phyloP scores from a whole-genome alignment of 2,888 invertebrate genomes.

The Hyposoter didymator region DNA sequence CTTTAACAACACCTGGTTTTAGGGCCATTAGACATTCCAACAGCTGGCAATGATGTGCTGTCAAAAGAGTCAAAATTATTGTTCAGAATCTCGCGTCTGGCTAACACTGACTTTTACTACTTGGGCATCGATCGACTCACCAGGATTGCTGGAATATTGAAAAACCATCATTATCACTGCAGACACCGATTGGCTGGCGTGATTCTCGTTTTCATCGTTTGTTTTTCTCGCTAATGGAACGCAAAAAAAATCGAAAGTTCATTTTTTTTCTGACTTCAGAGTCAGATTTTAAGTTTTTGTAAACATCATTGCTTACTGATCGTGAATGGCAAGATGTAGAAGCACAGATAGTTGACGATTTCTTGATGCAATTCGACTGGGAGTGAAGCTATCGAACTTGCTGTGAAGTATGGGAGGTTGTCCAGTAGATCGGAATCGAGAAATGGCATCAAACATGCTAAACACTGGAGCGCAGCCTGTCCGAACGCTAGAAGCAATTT shows the following conservation, averaged over 20 bases:
- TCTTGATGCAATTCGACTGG: conserved; percentile 96
- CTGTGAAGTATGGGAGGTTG: conserved; percentile 96
- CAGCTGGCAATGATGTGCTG: conserved; percentile 98
- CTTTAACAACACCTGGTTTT: conserved; percentile 95
- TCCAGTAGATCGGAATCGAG: conserved; percentile 98
- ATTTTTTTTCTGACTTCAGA: conserved; percentile 31
- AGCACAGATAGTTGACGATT: conserved; percentile 97
- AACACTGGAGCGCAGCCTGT: conserved; percentile 95
- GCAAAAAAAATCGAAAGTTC: not conserved
- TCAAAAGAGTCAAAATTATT: not conserved
- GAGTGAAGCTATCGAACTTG: conserved; percentile 96
- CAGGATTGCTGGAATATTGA: conserved; percentile 97
- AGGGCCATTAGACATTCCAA: conserved; percentile 98
- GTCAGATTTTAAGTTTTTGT: not conserved
- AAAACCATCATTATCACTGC: conserved; percentile 99
- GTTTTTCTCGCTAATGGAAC: conserved; percentile 87
- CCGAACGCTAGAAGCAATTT: conserved; percentile 90
- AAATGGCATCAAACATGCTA: conserved; percentile 98
- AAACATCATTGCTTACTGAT: conserved; percentile 89
- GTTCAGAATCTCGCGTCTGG: conserved; percentile 25
- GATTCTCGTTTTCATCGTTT: conserved; percentile 91
- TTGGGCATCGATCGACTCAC: conserved; percentile 84
- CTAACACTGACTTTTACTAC: conserved; percentile 37
- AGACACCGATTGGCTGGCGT: conserved; percentile 94
- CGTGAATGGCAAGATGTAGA: conserved; percentile 97